Conservation (phyloP, 2,888 invertebrate species). For the Mantis religiosa region DNA sequence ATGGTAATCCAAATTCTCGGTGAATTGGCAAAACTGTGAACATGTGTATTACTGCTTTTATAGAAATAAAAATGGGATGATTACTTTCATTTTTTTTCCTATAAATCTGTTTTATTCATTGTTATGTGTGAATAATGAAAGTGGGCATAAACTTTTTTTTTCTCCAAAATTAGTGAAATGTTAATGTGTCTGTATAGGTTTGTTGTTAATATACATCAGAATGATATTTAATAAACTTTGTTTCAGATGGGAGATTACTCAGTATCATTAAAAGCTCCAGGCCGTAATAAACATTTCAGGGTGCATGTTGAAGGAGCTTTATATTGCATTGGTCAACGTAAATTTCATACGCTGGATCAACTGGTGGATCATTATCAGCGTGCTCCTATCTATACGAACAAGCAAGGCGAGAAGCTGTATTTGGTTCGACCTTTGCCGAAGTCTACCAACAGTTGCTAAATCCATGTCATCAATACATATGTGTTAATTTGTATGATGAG, state of each 20-base stretch:
- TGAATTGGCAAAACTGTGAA: too few species aligned
- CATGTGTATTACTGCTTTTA: too few species aligned
- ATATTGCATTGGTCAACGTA: slow-evolving; percentile 97
- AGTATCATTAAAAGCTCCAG: slow-evolving; percentile 94
- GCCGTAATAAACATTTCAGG: slow-evolving; percentile 98
- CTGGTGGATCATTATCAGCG: slow-evolving; percentile 97
- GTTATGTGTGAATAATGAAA: too few species aligned
- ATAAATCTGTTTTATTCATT: too few species aligned
- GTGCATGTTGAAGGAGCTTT: slow-evolving; percentile 90
- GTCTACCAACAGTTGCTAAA: slow-evolving; percentile 31
- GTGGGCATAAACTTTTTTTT: too few species aligned
- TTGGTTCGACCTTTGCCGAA: slow-evolving; percentile 89
- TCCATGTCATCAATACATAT: neutral
- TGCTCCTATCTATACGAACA: slow-evolving; percentile 97
- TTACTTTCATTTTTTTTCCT: too few species aligned
- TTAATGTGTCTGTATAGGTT: too few species aligned
- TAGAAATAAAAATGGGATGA: too few species aligned
- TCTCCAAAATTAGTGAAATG: too few species aligned
- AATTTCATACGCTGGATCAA: slow-evolving; percentile 92
- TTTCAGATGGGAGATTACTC: slow-evolving; percentile 95
- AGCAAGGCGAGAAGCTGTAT: slow-evolving; percentile 95
- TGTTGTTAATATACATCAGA: too few species aligned
- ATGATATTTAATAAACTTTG: neutral
- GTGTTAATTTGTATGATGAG: neutral
- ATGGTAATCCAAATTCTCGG: too few species aligned